Percentiles rank a stretch among this genome's conserved stretches.
Conservation (phyloP, 2,113 vertebrate genomes). For the Tympanuchus pallidicinctus region DNA sequence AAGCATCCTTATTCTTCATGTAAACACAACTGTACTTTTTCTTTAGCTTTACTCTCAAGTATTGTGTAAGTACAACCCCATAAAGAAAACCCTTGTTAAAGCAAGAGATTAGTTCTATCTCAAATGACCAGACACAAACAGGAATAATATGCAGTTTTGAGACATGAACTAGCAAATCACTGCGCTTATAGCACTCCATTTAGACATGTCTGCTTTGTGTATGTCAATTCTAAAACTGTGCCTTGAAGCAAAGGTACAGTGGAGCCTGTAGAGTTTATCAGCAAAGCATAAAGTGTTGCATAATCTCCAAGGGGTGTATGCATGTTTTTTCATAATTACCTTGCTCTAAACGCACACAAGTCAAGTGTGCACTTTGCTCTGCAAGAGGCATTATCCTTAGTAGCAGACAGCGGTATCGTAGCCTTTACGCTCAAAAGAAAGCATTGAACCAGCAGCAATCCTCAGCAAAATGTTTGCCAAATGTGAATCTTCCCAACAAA, state of each 20-base stretch:
- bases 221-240: neutral
- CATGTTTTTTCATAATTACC: neutral
- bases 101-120: neutral
- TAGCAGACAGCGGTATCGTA: neutral
- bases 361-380: neutral
- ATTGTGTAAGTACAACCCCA: neutral
- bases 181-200: fast-evolving
- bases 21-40: neutral
- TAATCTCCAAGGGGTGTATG: neutral
- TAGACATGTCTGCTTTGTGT: neutral
- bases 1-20: neutral
- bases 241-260: neutral
- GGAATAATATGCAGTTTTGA: neutral
- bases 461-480: neutral
- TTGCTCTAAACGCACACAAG: neutral
- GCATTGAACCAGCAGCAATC: neutral
- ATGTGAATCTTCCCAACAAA: neutral
- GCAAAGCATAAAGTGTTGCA: neutral
- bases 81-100: neutral
- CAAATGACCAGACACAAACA: neutral
- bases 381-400: neutral
- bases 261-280: neutral
- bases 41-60: neutral
- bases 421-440: neutral
- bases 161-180: neutral